phyloP scores from a whole-genome alignment of 2,113 vertebrate species.

The Myotis lucifugus region DNA sequence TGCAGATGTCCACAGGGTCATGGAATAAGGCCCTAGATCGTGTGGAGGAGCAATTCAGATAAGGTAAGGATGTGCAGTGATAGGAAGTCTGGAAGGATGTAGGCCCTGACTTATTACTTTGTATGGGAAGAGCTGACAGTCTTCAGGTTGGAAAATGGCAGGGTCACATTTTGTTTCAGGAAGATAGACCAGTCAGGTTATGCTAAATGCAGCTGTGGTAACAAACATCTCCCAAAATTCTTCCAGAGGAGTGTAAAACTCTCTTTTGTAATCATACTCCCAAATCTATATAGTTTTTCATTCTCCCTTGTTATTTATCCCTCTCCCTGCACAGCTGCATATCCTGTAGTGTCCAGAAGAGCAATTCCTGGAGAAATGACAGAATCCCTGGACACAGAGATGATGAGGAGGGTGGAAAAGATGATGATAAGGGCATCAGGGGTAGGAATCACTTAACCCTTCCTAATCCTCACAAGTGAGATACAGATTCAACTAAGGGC shows the following conservation, averaged over 20 bases:
- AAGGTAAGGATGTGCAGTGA: fast-evolving
- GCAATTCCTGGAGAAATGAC: neutral
- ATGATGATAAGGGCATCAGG: no score
- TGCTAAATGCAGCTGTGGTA: neutral
- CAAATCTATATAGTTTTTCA: neutral
- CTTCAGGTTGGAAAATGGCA: no score
- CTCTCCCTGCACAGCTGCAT: fast-evolving
- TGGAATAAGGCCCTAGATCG: fast-evolving
- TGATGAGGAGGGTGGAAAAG: no score
- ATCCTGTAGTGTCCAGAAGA: neutral
- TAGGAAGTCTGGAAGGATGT: fast-evolving
- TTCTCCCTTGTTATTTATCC: neutral
- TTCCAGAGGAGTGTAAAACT: fast-evolving
- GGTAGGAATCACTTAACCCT: no score
- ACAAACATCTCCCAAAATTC: neutral
- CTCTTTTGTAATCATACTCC: neutral
- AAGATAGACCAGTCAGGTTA: neutral
- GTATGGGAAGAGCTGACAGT: no score
- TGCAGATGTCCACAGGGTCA: fast-evolving
- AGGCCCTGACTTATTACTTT: neutral
- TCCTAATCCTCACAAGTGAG: neutral
- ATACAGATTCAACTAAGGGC: neutral
- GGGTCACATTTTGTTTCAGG: neutral
- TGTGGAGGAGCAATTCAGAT: neutral
- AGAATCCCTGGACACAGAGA: neutral